Base-by-base conservation (phyloP, 2,797 vertebrate species). In the Lophotriccus pileatus region DNA sequence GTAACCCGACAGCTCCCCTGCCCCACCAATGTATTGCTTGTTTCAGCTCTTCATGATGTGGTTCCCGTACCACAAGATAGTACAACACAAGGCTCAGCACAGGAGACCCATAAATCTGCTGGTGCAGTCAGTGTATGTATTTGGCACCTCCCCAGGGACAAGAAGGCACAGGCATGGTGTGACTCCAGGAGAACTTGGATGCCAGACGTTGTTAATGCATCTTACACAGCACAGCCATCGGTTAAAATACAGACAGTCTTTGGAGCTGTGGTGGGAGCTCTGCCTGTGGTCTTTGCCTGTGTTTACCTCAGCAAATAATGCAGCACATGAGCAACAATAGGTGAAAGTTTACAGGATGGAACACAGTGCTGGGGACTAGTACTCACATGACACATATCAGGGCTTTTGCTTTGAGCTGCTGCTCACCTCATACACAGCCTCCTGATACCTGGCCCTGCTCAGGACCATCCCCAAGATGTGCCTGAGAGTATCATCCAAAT, bases 401-500 rank as follows among this genome's bases (percentile, higher is more conserved):
- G 41, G 9, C 14, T 75, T 72, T 60, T 60, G 7, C 32, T 76
- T 50, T 85, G 21, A 69, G 14, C 8, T 64, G 11, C 50, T 47
- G 7, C 25, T 83, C 15, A 14, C n/a, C 24, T 73, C 43, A 5
- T 62, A 4, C 19, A 9, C 8, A 58, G 58, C 30, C 8, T 87
- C 13, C 24, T 0, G 0, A 7, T 23, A 21, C 0, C 47, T 47
- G 59, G 28, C 17, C 10, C 28, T 52, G 50, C 28, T 18, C 50
- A 52, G 28, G 50, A 30, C 50, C 50, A 30, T 52, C 50, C 17
- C 27, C 50, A 30, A 30, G 28, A 52, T 19, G 16, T 18, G 2
- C 50, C 25, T 52, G 50, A 52, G 27, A 52, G 50, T 7, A 52
- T 52, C 17, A 52, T 52, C 16, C 50, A 52, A 52, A 52, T 18